Evolutionary conservation across 2,113 vertebrate species (phyloP), one percentile per base, ranked within the genome.

Genomic region (Otis tarda): DNA sequence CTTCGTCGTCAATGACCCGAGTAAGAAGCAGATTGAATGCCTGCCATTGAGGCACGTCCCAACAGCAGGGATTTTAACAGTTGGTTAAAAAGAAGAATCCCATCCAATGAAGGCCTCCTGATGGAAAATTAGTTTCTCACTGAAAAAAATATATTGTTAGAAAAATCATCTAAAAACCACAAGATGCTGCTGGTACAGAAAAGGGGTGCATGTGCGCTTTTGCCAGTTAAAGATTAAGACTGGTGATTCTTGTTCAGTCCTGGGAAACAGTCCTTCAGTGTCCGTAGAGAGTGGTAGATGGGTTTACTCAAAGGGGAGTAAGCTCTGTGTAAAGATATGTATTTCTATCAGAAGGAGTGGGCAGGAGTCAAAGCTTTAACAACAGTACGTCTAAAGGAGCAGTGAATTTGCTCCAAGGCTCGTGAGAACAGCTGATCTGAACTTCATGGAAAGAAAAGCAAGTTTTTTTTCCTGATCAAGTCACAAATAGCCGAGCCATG

Each of bases 381-480:
- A 70, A 37, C 23, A 67, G 25, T 20, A 17, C 55, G 4, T 18
- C 45, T 50, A 7, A 64, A 64, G 53, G 49, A 82, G 25, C 33
- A 17, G 30, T 1, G 9, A 30, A 12, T 57, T 89, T 56, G 7
- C 21, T 69, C n/a, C 1, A 0, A 11, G 41, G 49, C 25, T n/a
- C 13, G 7, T 64, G 43, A 71, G 70, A 84, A 50, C 2, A n/a
- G 37, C 11, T 41, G 43, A 24, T 59, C 14, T 31, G 24, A 60
- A 89, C 57, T 35, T 20, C 53, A 67, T 2, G 25, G 47, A 28
- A 41, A 71, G 35, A 56, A 85, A 35, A 64, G 23, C 11, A 0
- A 4, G 5, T 50, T 75, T 68, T 89, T 43, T 39, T 55, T 31
- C 45, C 80, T 65, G 59, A 23, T 21, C 49, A 35, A 39, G 8